Percentiles rank a stretch among this genome's conserved stretches.
phyloP scores from a whole-genome alignment of 2,888 invertebrate genomes.

The Tenthredo amoena region DNA sequence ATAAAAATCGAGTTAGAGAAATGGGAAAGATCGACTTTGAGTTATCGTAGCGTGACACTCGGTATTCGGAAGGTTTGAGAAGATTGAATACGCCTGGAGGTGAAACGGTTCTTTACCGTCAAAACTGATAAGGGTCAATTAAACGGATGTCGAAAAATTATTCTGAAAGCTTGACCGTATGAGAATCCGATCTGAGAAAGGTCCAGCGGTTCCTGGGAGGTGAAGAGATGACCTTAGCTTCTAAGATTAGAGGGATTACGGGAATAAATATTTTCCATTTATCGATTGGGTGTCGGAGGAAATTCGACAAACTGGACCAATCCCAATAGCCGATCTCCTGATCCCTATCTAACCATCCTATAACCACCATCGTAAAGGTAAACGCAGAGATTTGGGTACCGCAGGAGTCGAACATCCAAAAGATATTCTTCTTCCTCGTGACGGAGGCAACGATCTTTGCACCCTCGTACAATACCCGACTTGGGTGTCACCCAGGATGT shows the following conservation, averaged over 20 bases:
- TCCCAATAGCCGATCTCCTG: neutral
- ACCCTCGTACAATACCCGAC: neutral
- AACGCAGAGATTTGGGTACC: neutral
- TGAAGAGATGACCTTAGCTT: neutral
- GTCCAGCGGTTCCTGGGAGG: neutral
- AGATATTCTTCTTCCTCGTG: neutral
- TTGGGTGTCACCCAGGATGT: neutral
- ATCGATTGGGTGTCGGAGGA: neutral
- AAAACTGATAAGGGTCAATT: conserved; percentile 40
- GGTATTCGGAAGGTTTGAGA: neutral
- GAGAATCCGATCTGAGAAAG: neutral
- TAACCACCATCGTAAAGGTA: neutral
- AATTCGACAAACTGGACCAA: neutral
- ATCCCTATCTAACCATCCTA: neutral
- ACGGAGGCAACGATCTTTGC: neutral
- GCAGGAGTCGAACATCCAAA: neutral
- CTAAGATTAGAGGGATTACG: neutral
- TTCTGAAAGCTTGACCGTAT: neutral
- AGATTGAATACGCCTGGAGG: neutral
- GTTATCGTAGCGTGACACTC: conserved; percentile 5
- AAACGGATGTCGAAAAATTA: neutral
- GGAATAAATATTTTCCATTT: conserved; percentile 23
- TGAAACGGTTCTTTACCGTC: neutral
- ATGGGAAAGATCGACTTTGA: conserved; percentile 1
- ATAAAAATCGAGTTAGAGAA: neutral